Evolutionary conservation across 2,888 invertebrate genomes (phyloP), one percentile per base, ranked within the genome.

Genomic region (Coecobrya sp.): DNA sequence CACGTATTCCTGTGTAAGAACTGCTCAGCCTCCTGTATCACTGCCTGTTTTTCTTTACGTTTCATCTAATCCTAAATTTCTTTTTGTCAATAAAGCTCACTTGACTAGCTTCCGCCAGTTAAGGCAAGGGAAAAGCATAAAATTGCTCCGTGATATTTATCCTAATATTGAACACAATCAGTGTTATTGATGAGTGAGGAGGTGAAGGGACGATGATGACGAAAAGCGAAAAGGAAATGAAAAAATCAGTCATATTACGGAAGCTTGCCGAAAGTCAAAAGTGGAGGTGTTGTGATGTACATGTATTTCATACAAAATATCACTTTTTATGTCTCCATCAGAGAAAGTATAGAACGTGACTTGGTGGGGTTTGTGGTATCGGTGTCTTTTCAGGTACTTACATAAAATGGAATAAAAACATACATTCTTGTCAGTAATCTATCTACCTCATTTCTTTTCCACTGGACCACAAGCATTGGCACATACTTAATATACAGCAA

Each of bases 91-190:
- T 86, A 86, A 86, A 86, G 70, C 68, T 52, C 68, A 86, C 86
- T 70, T 68, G 25, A 27, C 45, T 22, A 30, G 68, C 36, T 86
- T 86, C 70, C 52, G 59, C 59, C 30, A 7, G 19, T 52, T 55
- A 22, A 82, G 65, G 86, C 52, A 49, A 86, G 1, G 86, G 19
- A 86, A 86, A 70, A 70, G 70, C 86, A 70, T 86, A 68, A 86
- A 86, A 70, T 49, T 49, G 52, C 16, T 70, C 49, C 86, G 86
- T 86, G 86, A 86, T 86, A 49, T 70, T 86, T 85, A 85, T 85
- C 65, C 85, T 25, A 85, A 85, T 65, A 85, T 45, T 22, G 85
- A 68, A 85, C 45, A 81, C 52, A 81, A 55, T 81, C 55, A 55
- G 45, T 62, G 82, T 16, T 82, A 22, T 55, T 36, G 82, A 19